Conservation (phyloP, 2,797 vertebrate genomes). For the Cynodonichthys magdalenae region DNA sequence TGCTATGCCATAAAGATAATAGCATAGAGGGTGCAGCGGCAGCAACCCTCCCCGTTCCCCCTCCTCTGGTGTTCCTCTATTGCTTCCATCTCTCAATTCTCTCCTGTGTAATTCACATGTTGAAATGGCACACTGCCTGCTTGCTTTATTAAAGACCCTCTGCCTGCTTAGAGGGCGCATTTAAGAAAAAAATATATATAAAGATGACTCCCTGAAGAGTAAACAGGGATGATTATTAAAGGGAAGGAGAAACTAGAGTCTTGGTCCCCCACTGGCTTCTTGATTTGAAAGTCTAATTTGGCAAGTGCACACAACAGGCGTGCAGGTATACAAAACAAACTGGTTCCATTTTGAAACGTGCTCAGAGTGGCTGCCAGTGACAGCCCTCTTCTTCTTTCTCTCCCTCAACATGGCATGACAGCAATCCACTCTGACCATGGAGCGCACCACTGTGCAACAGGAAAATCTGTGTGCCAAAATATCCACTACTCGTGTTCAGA, state of each 20-base stretch:
- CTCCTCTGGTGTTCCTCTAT: conserved; percentile 73
- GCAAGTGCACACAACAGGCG: conserved; percentile 80
- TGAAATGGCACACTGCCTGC: conserved; percentile 72
- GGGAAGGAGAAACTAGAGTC: conserved; percentile 80
- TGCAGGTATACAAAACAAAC: conserved; percentile 84
- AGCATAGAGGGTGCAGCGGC: conserved; percentile 80
- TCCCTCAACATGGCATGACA: conserved; percentile 62
- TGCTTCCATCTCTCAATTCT: conserved; percentile 79
- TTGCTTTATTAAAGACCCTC: conserved; percentile 82
- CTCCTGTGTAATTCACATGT: conserved; percentile 78
- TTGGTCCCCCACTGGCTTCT: conserved; percentile 80
- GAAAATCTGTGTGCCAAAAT: conserved; percentile 54
- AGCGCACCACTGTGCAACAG: conserved; percentile 65
- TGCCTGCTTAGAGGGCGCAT: conserved; percentile 77
- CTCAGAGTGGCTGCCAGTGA: conserved; percentile 72
- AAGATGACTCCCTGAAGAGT: conserved; percentile 85
- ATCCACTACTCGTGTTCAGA: conserved; percentile 45
- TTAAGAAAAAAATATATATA: conserved; percentile 79
- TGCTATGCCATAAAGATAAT: conserved; percentile 89
- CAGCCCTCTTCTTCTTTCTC: conserved; percentile 66
- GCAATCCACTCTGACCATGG: conserved; percentile 62
- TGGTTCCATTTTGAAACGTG: conserved; percentile 76
- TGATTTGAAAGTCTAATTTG: conserved; percentile 88
- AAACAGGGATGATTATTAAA: conserved; percentile 87
- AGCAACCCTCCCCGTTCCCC: conserved; percentile 47